Evolutionary conservation across 2,113 vertebrate genomes (phyloP).

Genomic region (Equus quagga): DNA sequence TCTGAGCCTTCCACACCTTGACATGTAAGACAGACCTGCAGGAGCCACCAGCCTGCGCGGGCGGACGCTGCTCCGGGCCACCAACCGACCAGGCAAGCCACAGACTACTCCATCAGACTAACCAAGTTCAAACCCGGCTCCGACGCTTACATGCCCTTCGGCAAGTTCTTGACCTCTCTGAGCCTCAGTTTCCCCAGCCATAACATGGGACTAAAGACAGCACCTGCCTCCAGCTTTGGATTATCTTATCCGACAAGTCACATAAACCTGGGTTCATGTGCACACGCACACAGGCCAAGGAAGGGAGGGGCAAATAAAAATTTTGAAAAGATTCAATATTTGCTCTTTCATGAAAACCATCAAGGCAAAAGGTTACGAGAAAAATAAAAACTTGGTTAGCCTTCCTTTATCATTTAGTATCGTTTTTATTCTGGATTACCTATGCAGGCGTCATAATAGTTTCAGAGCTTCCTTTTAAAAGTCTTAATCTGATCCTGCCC

Average conservation of each 20-base stretch:
- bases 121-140: background rate
- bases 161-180: background rate
- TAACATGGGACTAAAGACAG: background rate
- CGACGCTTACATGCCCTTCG: background rate
- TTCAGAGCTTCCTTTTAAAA: background rate
- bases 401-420: background rate
- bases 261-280: fast-evolving
- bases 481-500: background rate
- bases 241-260: background rate
- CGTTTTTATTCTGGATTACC: background rate
- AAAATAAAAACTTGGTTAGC: background rate
- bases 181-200: background rate
- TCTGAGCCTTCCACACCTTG: background rate
- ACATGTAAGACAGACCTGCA: background rate
- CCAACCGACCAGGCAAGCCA: background rate
- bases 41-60: background rate
- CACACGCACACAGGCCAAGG: fast-evolving
- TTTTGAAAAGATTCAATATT: background rate
- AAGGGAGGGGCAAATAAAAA: background rate
- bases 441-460: background rate
- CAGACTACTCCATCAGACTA: background rate
- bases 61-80: background rate
- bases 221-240: fast-evolving
- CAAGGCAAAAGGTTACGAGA: background rate
- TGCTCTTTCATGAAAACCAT: background rate